Percentiles rank a stretch among this genome's conserved stretches.
phyloP scores from a whole-genome alignment of 2,113 vertebrate species.

The Leptodactylus fuscus region DNA sequence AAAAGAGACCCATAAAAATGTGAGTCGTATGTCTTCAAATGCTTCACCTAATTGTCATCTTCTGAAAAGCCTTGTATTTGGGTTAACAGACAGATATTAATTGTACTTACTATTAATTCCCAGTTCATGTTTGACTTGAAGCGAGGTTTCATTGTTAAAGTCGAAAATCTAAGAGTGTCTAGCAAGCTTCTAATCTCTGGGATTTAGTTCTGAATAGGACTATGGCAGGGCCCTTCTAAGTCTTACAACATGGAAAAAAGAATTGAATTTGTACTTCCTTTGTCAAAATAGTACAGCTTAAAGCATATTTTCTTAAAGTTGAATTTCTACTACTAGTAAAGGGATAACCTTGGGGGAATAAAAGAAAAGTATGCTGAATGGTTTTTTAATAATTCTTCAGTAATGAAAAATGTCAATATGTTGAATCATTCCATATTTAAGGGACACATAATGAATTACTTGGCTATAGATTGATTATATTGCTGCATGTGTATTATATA shows the following conservation, averaged over 20 bases:
- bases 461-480: constrained; percentile 5
- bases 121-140: constrained; percentile 24
- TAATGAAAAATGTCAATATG: neutral
- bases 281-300: constrained; percentile 20
- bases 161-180: neutral
- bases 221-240: neutral
- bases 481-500: neutral
- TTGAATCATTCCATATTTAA: neutral
- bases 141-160: neutral
- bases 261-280: constrained; percentile 40
- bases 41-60: neutral
- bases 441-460: neutral
- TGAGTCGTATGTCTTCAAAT: neutral
- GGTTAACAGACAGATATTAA: constrained; percentile 31
- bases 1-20: neutral
- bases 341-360: constrained; percentile 30
- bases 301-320: constrained; percentile 37
- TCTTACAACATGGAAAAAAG: neutral
- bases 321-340: constrained; percentile 24
- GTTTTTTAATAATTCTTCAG: constrained; percentile 37
- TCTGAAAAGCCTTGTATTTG: neutral
- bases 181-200: constrained; percentile 42
- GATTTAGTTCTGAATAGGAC: constrained; percentile 38
- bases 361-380: neutral
- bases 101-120: constrained; percentile 26